Base-by-base conservation (phyloP, 2,797 vertebrate genomes). In the Clangula hyemalis region DNA sequence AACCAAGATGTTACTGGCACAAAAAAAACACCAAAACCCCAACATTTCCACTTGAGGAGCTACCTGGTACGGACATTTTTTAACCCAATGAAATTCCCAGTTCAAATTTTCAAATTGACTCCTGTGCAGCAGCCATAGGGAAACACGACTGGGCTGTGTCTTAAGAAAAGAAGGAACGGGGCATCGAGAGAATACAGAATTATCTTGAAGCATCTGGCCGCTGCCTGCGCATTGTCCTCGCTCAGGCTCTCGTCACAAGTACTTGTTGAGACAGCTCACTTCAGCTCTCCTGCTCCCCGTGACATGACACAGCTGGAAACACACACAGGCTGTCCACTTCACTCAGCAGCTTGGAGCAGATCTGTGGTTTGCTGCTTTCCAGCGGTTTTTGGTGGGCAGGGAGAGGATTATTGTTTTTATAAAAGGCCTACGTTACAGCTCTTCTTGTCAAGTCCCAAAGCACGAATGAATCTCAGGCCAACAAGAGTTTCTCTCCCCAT, bases 121-220 rank as follows among this genome's bases (percentile, higher is more conserved):
- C 25, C 24, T 8, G 8, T 0, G 0, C n/a, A 30, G 64, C 20
- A 78, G 64, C 8, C 30, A 18, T 0, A 36, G 56, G 12, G 60
- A 41, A 73, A 47, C 0, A 41, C 24, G 10, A 28, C 0, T 12
- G 24, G 10, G 8, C 8, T 0, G 8, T 1, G 24, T 18, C 70
- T 39, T 13, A 13, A 43, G n/a, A 9, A 21, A 71, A 66, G 6
- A n/a, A 87, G 41, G 28, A 87, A 28, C 0, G 25, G 25, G 13
- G 21, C 81, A 41, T 4, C 10, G 18, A 53, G 61, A 41, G 25
- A 74, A 73, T 8, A 15, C 0, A 15, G 47, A 34, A 68, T 47
- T n/a, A 20, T 11, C 47, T 24, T 9, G 8, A 49, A 57, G 66
- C 38, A 38, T 3, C 41, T 10, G 19, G 39, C 43, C 66, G 8